These are phyloP conservation scores for Nothoprocta perdicaria DNA, from an alignment of 2,113 vertebrate genomes.

Conservation along the genomic window DNA sequence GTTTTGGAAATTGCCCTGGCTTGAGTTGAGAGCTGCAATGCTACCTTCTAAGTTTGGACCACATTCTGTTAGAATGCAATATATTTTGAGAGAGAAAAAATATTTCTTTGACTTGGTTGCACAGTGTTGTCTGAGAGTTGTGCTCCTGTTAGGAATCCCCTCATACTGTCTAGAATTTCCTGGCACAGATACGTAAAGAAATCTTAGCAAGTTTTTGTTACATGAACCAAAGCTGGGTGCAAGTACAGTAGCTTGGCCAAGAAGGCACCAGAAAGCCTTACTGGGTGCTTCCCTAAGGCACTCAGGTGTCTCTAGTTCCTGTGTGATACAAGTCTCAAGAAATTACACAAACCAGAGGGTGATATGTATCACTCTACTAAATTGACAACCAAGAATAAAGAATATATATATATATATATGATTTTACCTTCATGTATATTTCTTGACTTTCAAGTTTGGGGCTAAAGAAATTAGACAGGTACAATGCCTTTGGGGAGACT, in stretches of 20 bases:
- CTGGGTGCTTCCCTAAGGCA: not conserved
- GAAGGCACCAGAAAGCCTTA: not conserved
- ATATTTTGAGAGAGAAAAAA: not conserved
- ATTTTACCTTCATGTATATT: not conserved
- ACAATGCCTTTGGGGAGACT: not conserved
- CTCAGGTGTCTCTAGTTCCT: not conserved
- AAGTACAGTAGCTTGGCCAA: not conserved
- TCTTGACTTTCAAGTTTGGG: not conserved
- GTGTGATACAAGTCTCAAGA: not conserved
- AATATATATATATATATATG: not conserved
- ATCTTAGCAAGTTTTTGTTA: not conserved
- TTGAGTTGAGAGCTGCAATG: not conserved
- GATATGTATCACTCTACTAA: not conserved
- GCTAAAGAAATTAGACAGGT: not conserved
- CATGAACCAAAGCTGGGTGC: not conserved
- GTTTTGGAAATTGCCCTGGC: not conserved
- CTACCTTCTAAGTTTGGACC: not conserved
- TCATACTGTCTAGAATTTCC: not conserved
- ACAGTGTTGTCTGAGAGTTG: fast-evolving
- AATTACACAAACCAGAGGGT: not conserved
- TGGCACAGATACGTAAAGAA: not conserved
- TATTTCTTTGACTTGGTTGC: not conserved
- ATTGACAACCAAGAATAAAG: not conserved
- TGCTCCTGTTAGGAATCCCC: not conserved
- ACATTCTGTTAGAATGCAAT: not conserved